Evolutionary conservation across 2,797 vertebrate genomes (phyloP), one percentile per base, ranked within the genome.

Genomic region (Botia almorhae): DNA sequence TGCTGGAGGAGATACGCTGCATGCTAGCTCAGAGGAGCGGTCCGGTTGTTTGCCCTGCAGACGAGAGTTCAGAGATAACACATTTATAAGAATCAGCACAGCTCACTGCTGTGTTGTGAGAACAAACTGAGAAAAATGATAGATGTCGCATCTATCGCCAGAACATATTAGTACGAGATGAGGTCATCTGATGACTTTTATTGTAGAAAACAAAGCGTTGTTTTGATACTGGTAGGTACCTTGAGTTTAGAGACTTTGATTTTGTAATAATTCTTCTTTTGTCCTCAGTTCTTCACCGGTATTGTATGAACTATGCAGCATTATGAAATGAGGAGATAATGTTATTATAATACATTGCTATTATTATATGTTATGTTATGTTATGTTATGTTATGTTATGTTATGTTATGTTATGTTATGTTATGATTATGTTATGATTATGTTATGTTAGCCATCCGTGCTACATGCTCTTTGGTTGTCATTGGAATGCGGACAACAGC

Each of bases 301-400:
- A 89, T 91, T 82, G 90, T 94, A 94, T 71, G 91, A 94, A 89
- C 94, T 94, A 92, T n/a, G 56, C 63, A 84, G 74, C 86, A 86
- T 87, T 85, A 89, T 87, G 87, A 93, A 80, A 93, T 86, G 87
- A 90, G 87, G 88, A 91, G 86, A 89, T 68, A 82, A 33, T 75
- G 86, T 92, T 82, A 94, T 87, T 86, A 87, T 67, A 39, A 73
- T 64, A 13, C 65, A 58, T 63, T 82, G 76, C 76, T 48, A 69
- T 69, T 71, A 76, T 80, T 71, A 65, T n/a, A 26, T 26, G 23
- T 26, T 26, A 26, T 26, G 23, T 26, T 26, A 26, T 1, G 23
- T 26, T 26, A 26, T 26, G 23, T 26, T 26, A 26, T 26, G 23
- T 13, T 63, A 78, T 53, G 78, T 50, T 2, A 8, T 14, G 64